A percentile compares a stretch with the other conserved stretches of the same genome.
phyloP scores from a whole-genome alignment of 2,888 invertebrate genomes.

The Pyrocoelia pectoralis region DNA sequence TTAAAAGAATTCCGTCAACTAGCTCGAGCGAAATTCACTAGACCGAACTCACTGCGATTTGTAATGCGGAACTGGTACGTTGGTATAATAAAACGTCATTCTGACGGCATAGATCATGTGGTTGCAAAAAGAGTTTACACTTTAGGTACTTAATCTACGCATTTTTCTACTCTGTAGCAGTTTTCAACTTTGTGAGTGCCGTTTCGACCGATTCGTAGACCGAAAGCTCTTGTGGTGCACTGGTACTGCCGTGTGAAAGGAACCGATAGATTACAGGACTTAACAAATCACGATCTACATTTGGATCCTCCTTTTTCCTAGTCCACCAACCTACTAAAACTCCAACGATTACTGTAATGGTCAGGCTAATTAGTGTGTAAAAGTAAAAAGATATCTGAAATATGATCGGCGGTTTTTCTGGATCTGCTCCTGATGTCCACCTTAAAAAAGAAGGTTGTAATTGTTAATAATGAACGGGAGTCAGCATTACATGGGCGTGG shows the following conservation, averaged over 20 bases:
- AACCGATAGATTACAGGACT: slow-evolving; percentile 32
- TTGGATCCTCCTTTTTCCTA: slow-evolving; percentile 16
- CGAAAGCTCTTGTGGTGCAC: background rate
- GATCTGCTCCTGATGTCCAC: background rate
- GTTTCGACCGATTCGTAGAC: background rate
- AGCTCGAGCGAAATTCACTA: no score
- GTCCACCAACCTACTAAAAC: slow-evolving; percentile 38
- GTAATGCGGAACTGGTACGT: no score
- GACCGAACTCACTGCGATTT: no score
- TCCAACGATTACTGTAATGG: slow-evolving; percentile 31
- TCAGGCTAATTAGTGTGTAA: slow-evolving; percentile 37
- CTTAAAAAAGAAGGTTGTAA: background rate
- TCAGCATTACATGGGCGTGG: no score
- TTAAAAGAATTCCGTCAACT: no score
- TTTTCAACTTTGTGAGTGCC: background rate
- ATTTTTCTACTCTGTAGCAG: no score
- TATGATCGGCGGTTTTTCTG: slow-evolving; percentile 29
- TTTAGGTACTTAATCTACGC: no score
- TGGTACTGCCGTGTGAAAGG: background rate
- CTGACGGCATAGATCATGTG: no score
- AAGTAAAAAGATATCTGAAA: slow-evolving; percentile 49
- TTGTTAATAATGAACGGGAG: background rate
- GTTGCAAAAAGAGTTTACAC: no score
- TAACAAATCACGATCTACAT: slow-evolving; percentile 33
- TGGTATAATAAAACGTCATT: no score